Evolutionary conservation across 2,797 vertebrate genomes (phyloP), one percentile per base, ranked within the genome.

Genomic region (Echiichthys vipera): DNA sequence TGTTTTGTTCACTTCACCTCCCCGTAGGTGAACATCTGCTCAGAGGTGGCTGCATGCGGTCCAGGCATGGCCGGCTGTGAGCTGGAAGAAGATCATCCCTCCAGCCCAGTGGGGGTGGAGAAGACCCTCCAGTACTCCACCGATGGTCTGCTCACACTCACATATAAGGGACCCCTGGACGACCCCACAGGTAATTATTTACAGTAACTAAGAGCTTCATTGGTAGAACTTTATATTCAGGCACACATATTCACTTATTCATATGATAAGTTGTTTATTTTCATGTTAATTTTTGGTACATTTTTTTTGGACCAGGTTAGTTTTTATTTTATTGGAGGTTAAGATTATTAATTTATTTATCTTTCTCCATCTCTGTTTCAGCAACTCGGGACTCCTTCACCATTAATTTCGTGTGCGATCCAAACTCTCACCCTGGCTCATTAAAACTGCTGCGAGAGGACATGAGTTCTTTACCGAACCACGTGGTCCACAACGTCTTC

Each of bases 21-120:
- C 24, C 25, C 46, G 29, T 86, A 99, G 98, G 80, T 99, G 51
- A 99, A 98, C 36, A 95, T 99, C 84, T 99, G 98, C 71, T 93
- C 89, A 3, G 27, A 83, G 0, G 79, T 92, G 50, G n/a, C 88
- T 0, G 54, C 56, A 0, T 99, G 98, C 7, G 95, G 94, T n/a
- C 1, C 15, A 0, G 74, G 89, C 0, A 55, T 89, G 29, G 92
- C 93, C 0, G 98, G 96, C 20, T 99, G 98, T 46, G 96, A 96
- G 93, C 85, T 94, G 58, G 94, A 94, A 20, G 69, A 77, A 0
- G 77, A 88, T 1, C 75, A 39, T 4, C 80, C 93, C 0, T 2
- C 86, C 13, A 95, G 93, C 43, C 89, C 50, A 0, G 96, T 99
- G 0, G 95, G 94, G 34, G 30, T 93, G 59, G 94, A 96, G 74